Base-by-base conservation (phyloP, 2,888 invertebrate species). In the Eubasilissa splendida region DNA sequence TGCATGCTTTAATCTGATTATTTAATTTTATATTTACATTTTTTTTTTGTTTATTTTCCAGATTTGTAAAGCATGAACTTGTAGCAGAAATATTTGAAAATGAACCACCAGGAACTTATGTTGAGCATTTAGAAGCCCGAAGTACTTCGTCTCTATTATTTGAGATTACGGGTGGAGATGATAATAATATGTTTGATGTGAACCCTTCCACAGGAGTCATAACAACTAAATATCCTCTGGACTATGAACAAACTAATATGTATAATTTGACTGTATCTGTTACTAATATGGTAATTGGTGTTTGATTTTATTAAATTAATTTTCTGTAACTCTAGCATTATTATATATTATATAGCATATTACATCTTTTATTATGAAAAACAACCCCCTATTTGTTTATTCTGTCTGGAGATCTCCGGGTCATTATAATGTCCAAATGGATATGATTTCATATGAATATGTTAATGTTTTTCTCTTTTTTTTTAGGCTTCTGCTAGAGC, bases 181-280 rank as follows among this genome's bases (percentile, higher is more conserved):
- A 87, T n/a, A 93, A 90, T 80, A 94, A 94, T 83, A 91, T 92
- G 82, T 97, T 97, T 89, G 92, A 94, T 80, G 92, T 97, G 75
- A 96, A 96, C 88, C 97, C 97, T 0, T 95, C 96, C 82, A 96
- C 96, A 22, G 97, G 97, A 3, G 93, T 96, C 50, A 93, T 97
- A 79, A 91, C 94, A 74, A 94, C 95, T 1, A 94, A 94, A 86
- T 93, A 93, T 85, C 92, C 92, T 81, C 91, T 97, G 81, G 98
- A 98, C 89, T 96, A 95, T 87, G 98, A 98, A 88, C 89, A 89
- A 56, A 91, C 89, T 33, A 93, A 92, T 87, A 92, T 93, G 82
- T 96, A 96, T 88, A 97, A 97, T 88, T 89, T 98, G 80, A 95
- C 96, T 63, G 91, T 98, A 68, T 92, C 92, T 81, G 97, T 96